Evolutionary conservation across 1,140 invertebrate species (phyloP).

Genomic region (Aphaenogaster rudis): DNA sequence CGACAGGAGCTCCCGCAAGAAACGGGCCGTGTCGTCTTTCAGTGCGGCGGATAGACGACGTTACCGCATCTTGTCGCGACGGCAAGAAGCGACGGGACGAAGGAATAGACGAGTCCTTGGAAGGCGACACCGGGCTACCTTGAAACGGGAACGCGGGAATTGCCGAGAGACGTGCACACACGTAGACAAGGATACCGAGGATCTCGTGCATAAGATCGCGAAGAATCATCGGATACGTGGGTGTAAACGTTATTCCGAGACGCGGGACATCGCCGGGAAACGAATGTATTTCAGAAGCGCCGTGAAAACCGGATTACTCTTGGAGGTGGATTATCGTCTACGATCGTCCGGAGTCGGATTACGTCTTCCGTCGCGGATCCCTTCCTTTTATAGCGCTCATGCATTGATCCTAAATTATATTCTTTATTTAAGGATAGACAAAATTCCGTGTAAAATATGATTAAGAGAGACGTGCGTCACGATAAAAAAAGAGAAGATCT

Average conservation of each 20-base stretch:
- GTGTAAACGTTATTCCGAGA: constrained; percentile 71
- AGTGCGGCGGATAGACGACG: constrained; percentile 30
- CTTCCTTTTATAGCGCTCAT: constrained; percentile 34
- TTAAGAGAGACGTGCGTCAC: not conserved
- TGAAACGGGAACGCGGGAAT: constrained; percentile 65
- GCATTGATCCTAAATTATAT: constrained; percentile 39
- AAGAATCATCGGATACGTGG: constrained; percentile 65
- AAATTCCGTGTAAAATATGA: constrained; percentile 14
- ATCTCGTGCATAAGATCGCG: constrained; percentile 45
- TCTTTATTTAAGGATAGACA: constrained; percentile 11
- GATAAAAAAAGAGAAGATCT: not conserved
- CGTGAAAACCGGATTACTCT: constrained; percentile 73
- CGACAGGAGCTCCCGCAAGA: constrained; percentile 74
- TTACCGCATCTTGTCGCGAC: constrained; percentile 43
- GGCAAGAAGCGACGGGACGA: constrained; percentile 65
- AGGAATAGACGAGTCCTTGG: constrained; percentile 66
- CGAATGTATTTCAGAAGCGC: constrained; percentile 66
- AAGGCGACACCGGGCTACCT: constrained; percentile 69
- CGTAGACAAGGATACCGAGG: constrained; percentile 5
- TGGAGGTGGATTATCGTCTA: constrained; percentile 5
- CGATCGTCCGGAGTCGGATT: constrained; percentile 60
- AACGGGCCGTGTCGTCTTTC: constrained; percentile 63
- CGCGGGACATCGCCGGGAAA: constrained; percentile 46
- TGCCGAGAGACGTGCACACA: not conserved
- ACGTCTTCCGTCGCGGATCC: constrained; percentile 31